Evolutionary conservation across 2,888 invertebrate genomes (phyloP).

Genomic region (Limenitis camilla): DNA sequence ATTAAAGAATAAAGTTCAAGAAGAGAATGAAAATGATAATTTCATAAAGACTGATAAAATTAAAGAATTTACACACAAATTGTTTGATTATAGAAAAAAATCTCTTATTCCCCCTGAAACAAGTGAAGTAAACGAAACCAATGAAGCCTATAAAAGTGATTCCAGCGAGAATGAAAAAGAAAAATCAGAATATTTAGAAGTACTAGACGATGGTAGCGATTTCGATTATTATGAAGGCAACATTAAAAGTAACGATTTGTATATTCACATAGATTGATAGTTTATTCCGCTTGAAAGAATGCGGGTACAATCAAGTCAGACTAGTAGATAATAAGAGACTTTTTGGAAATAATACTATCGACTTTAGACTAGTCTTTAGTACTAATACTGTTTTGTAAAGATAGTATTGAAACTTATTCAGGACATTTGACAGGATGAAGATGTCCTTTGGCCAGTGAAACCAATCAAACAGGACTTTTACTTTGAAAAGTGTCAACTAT

Average conservation of each 20-base stretch:
- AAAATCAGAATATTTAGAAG: slow-evolving; percentile 47
- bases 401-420: no score
- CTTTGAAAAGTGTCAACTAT: no score
- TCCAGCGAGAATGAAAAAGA: slow-evolving; percentile 35
- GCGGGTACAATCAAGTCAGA: neutral
- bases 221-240: slow-evolving; percentile 33
- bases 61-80: slow-evolving; percentile 40
- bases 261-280: slow-evolving; percentile 14
- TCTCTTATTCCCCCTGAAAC: slow-evolving; percentile 37
- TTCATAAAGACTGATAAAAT: slow-evolving; percentile 30
- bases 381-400: no score
- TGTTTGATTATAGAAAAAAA: slow-evolving; percentile 34
- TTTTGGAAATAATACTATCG: no score
- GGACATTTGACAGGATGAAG: no score
- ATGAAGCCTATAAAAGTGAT: slow-evolving; percentile 44
- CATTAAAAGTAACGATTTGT: slow-evolving; percentile 7
- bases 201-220: slow-evolving; percentile 60
- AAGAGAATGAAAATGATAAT: neutral
- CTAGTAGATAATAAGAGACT: no score
- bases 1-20: neutral
- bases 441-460: no score
- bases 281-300: neutral
- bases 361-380: no score
- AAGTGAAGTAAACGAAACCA: slow-evolving; percentile 25
- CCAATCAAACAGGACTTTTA: no score